A percentile compares a stretch with the other conserved stretches of the same genome.
phyloP scores from a whole-genome alignment of 2,888 invertebrate genomes.

The Mycalesis mineus region DNA sequence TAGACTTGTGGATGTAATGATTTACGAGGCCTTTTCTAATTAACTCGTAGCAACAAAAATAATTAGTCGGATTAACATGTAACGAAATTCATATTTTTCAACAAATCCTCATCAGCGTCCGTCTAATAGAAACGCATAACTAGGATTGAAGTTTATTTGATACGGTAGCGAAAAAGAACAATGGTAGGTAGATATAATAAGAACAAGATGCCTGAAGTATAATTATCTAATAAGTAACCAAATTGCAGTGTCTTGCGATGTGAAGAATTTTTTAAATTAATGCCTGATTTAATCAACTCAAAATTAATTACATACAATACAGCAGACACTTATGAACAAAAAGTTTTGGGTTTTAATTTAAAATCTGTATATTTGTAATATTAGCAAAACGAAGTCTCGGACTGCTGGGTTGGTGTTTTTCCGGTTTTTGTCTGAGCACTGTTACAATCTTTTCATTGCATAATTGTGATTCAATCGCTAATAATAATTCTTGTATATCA shows the following conservation, averaged over 20 bases:
- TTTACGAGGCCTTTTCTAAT: slow-evolving; percentile 69
- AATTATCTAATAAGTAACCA: slow-evolving; percentile 14
- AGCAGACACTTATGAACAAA: not conserved
- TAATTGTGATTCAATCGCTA: too few relatives aligned
- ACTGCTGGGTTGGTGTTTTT: too few relatives aligned
- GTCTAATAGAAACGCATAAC: slow-evolving; percentile 50
- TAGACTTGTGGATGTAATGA: slow-evolving; percentile 59
- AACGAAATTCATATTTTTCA: slow-evolving; percentile 56
- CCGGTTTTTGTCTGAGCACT: too few relatives aligned
- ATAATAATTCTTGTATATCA: too few relatives aligned
- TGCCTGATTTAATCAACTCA: not conserved
- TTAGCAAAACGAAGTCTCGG: too few relatives aligned
- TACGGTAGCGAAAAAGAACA: slow-evolving; percentile 42
- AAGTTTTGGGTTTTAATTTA: too few relatives aligned
- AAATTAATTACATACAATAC: not conserved
- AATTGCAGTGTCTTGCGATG: slow-evolving; percentile 13
- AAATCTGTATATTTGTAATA: too few relatives aligned
- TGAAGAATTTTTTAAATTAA: slow-evolving; percentile 8
- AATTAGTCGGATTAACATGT: slow-evolving; percentile 72
- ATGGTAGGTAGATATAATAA: slow-evolving; percentile 11
- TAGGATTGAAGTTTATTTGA: slow-evolving; percentile 44
- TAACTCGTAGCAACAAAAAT: slow-evolving; percentile 62
- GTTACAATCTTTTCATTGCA: too few relatives aligned
- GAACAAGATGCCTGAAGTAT: slow-evolving; percentile 11
- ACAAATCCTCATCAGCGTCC: slow-evolving; percentile 33